These are phyloP conservation scores for Karalla daura DNA, from an alignment of 2,797 vertebrate genomes.

Conservation along the genomic window DNA sequence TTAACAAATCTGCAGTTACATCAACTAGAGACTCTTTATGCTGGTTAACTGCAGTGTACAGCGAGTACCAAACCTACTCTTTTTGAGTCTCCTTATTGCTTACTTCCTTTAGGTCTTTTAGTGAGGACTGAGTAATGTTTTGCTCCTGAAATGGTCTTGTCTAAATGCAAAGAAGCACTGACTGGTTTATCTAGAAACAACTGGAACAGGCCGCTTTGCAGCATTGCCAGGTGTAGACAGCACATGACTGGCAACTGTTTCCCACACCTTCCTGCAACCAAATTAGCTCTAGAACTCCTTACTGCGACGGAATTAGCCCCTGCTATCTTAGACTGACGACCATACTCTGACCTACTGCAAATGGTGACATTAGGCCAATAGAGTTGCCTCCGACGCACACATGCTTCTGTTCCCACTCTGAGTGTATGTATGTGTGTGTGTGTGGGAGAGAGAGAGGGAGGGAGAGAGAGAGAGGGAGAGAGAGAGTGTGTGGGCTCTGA, in stretches of 20 bases:
- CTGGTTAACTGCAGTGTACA: too few relatives aligned
- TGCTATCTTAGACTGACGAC: slow-evolving; percentile 72
- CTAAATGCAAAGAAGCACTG: slow-evolving; percentile 6
- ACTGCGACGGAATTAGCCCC: slow-evolving; percentile 76
- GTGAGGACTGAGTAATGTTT: not conserved
- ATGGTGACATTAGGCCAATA: slow-evolving; percentile 61
- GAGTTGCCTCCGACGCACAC: slow-evolving; percentile 29
- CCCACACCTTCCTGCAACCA: slow-evolving; percentile 71
- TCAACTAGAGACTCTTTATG: too few relatives aligned
- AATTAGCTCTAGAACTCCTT: slow-evolving; percentile 75
- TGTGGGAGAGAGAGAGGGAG: too few relatives aligned
- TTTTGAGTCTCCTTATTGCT: too few relatives aligned
- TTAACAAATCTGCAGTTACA: too few relatives aligned
- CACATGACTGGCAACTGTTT: slow-evolving; percentile 84
- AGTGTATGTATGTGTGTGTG: slow-evolving; percentile 3
- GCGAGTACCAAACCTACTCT: too few relatives aligned
- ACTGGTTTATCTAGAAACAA: slow-evolving; percentile 52
- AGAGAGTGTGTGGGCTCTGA: too few relatives aligned
- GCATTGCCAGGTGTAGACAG: slow-evolving; percentile 74
- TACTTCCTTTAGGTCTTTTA: not conserved
- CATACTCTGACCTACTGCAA: slow-evolving; percentile 64
- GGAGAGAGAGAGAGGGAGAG: too few relatives aligned
- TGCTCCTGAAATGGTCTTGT: not conserved
- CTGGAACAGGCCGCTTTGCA: slow-evolving; percentile 31
- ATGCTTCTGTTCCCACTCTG: slow-evolving; percentile 33